These are phyloP conservation scores for Rynchops niger DNA, from an alignment of 2,113 vertebrate species.

Conservation along the genomic window DNA sequence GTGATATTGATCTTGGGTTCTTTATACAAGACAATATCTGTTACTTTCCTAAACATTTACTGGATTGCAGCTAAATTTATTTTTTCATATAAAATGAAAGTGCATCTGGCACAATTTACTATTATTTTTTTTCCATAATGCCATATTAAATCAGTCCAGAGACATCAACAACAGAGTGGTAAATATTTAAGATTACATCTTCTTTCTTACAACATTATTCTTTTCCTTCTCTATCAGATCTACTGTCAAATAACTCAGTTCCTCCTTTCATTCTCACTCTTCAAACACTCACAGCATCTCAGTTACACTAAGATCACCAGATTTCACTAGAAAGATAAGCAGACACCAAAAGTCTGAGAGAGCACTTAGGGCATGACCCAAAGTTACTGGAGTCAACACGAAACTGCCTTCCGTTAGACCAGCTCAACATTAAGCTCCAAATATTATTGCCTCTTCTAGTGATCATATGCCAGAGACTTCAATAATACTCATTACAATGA, in stretches of 20 bases:
- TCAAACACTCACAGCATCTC: not conserved
- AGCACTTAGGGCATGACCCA: not conserved
- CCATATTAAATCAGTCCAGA: slow-evolving; percentile 50
- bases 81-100: slow-evolving; percentile 61
- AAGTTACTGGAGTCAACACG: not conserved
- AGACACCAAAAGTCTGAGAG: not conserved
- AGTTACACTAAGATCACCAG: not conserved
- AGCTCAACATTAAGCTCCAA: not conserved
- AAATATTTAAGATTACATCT: slow-evolving; percentile 74
- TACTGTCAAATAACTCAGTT: slow-evolving; percentile 4
- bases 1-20: slow-evolving; percentile 47
- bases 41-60: slow-evolving; percentile 34
- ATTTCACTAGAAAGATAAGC: not conserved
- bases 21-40: slow-evolving; percentile 39
- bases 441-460: not conserved
- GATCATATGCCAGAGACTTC: not conserved
- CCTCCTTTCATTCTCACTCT: slow-evolving; percentile 34
- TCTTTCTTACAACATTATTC: slow-evolving; percentile 49
- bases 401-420: not conserved
- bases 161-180: slow-evolving; percentile 36
- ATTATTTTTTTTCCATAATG: not conserved
- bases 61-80: slow-evolving; percentile 48
- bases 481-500: not conserved
- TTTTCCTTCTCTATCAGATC: slow-evolving; percentile 56
- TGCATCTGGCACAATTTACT: slow-evolving; percentile 10